These are phyloP conservation scores for Crocuta crocuta DNA, from an alignment of 2,113 vertebrate species.

Conservation along the genomic window DNA sequence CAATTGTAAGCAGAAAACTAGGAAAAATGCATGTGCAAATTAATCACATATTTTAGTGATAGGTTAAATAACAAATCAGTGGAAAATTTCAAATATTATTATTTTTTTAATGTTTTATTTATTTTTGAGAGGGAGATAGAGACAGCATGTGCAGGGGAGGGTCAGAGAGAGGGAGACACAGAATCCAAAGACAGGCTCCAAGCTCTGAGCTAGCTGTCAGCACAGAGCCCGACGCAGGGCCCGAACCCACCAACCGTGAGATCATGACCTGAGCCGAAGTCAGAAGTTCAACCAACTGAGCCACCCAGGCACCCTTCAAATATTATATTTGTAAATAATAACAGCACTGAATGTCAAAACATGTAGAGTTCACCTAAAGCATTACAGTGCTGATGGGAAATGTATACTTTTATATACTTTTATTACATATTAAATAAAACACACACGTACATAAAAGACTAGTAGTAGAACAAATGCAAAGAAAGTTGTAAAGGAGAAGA, in stretches of 20 bases:
- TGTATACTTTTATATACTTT: background rate
- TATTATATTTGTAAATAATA: background rate
- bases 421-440: background rate
- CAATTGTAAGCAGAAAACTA: slow-evolving; percentile 30
- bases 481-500: background rate
- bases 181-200: no score
- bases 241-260: no score
- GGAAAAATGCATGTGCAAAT: background rate
- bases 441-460: background rate
- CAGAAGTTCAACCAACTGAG: no score
- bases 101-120: no score
- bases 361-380: background rate
- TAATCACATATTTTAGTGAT: background rate
- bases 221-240: no score
- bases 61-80: slow-evolving; percentile 1
- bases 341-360: background rate
- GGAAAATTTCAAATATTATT: background rate
- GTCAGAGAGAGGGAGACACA: no score
- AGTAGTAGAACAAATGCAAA: background rate
- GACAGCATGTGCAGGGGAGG: no score
- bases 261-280: no score
- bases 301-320: background rate
- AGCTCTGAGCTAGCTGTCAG: no score
- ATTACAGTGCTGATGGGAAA: background rate
- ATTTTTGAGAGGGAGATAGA: no score